Percentiles rank a stretch among this genome's conserved stretches.
phyloP scores from a whole-genome alignment of 1,140 invertebrate genomes.

The Proales similis region DNA sequence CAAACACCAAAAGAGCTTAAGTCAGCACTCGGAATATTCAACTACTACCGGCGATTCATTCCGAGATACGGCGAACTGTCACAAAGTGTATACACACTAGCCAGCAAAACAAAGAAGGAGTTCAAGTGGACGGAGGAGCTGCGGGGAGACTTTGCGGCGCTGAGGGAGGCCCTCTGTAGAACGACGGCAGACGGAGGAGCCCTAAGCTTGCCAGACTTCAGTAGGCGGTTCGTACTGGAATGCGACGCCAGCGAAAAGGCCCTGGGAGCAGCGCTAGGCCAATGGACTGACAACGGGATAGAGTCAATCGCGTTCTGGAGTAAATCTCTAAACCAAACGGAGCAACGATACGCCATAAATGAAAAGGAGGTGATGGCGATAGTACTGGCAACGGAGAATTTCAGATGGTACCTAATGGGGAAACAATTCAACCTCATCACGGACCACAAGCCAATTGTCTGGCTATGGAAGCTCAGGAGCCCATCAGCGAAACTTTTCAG shows the following conservation, averaged over 20 bases:
- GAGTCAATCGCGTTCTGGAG: conserved; percentile 52
- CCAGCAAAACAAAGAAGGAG: too few species aligned
- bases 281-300: conserved; percentile 43
- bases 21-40: conserved; percentile 43
- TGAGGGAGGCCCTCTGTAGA: too few species aligned
- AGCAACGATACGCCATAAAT: conserved; percentile 42
- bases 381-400: background rate
- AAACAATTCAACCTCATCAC: conserved; percentile 10
- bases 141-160: too few species aligned
- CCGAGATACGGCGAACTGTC: conserved; percentile 39
- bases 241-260: conserved; percentile 45
- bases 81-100: too few species aligned
- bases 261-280: conserved; percentile 53
- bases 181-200: too few species aligned
- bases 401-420: conserved; percentile 3
- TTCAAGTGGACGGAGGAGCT: too few species aligned
- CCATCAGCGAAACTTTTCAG: background rate
- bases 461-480: conserved; percentile 1
- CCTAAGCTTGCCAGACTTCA: background rate
- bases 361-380: conserved; percentile 43
- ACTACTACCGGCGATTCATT: conserved; percentile 44
- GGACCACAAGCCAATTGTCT: conserved; percentile 1
- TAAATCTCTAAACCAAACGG: conserved; percentile 22
- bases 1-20: conserved; percentile 41
- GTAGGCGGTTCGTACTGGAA: conserved; percentile 41